Base-by-base conservation (phyloP, 1,140 invertebrate genomes). In the Neuroterus valhalla region DNA sequence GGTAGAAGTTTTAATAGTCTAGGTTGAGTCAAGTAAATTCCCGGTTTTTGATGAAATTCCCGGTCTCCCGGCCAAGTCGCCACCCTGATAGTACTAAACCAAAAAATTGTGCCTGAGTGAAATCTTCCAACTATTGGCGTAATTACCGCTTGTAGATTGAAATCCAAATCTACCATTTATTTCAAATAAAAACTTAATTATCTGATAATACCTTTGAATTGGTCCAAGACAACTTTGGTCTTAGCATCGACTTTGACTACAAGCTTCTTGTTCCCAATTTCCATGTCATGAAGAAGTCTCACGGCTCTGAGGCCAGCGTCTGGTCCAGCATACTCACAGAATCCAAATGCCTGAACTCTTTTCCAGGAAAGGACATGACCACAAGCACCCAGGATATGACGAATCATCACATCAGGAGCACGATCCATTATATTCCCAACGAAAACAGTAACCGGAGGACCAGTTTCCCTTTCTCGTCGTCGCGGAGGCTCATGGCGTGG, bases 241-340 rank as follows among this genome's bases (percentile, higher is more conserved):
- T 99, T 99, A 44, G 97, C 96, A 91, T 99, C 98, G n/a, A 98
- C 97, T 92, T 98, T 98, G 0, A 98, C 98, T 38, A 99, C 95
- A 74, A 99, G 90, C 85, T 95, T 95, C 88, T 98, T 99, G 46
- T 97, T 97, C 52, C 96, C 96, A 76, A 99, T 94, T 90, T 96
- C 94, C 88, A 97, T 94, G 81, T 98, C 97, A 90, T 99, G 98
- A 10, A 99, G 91, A 71, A 99, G 90, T 69, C 98, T 91, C 71
- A 99, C 97, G 80, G 98, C 98, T 80, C 98, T 92, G 70, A 99
- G 91, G 26, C 98, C 98, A 2, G 97, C 96, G 91, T 99, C 97
- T 19, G 98, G 98, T 72, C 96, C 95, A 67, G 93, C 96, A 92
- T 94, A 98, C 91, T 99, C 98, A 91, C 98, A 99, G 91, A 99